phyloP scores from a whole-genome alignment of 2,888 invertebrate genomes.

The Drosophila mayaguana region DNA sequence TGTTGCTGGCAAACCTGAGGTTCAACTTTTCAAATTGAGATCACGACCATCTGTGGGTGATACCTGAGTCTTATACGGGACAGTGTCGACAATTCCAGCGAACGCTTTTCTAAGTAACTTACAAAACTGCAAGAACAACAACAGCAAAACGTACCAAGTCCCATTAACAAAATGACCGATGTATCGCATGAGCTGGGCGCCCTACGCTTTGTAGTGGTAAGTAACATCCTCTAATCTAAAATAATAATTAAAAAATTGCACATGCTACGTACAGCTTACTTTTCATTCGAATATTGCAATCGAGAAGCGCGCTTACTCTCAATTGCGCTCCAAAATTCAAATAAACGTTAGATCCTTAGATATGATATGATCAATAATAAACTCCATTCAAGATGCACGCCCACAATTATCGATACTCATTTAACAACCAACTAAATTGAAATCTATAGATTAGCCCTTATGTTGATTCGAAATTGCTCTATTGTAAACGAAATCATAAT shows the following conservation, averaged over 20 bases:
- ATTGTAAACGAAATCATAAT: neutral
- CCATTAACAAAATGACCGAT: slow-evolving; percentile 81
- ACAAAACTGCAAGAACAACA: slow-evolving; percentile 51
- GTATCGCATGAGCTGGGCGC: slow-evolving; percentile 85
- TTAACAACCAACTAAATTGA: neutral
- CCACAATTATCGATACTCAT: neutral
- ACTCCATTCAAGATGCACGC: neutral
- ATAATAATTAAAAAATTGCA: neutral
- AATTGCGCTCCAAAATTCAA: neutral
- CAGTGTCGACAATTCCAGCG: slow-evolving; percentile 26
- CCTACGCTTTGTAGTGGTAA: slow-evolving; percentile 84
- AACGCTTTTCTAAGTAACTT: slow-evolving; percentile 31
- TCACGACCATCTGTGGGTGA: slow-evolving; percentile 23
- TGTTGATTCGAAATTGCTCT: too few species aligned
- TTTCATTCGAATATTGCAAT: neutral
- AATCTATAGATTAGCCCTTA: neutral
- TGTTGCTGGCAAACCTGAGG: slow-evolving; percentile 25
- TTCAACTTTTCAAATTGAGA: slow-evolving; percentile 31
- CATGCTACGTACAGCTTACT: neutral
- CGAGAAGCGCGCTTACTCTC: too few species aligned
- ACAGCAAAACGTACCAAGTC: slow-evolving; percentile 42
- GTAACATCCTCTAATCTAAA: slow-evolving; percentile 46
- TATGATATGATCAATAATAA: neutral
- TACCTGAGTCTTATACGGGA: slow-evolving; percentile 29
- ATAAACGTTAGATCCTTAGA: neutral